These are phyloP conservation scores for Coregonus sp. DNA, from an alignment of 2,797 vertebrate species.

Conservation along the genomic window DNA sequence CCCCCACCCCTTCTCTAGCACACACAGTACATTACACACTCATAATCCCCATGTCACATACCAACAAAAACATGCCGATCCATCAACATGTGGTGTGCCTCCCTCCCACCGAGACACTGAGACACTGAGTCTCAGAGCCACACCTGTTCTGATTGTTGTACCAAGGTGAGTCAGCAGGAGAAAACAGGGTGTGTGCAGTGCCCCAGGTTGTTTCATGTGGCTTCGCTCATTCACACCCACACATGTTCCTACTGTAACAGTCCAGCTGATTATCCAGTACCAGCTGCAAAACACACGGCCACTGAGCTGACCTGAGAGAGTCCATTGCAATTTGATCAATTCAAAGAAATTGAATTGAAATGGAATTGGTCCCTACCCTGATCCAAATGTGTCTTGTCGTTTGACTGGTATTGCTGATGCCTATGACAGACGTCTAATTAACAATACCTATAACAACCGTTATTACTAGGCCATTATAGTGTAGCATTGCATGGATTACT, in stretches of 20 bases:
- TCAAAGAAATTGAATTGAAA: not conserved
- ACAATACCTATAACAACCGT: not conserved
- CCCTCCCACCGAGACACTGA: not conserved
- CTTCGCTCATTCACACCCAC: too few species aligned
- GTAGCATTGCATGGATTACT: not conserved
- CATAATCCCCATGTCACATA: not conserved
- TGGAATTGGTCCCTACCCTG: not conserved
- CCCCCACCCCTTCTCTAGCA: not conserved
- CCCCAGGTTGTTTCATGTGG: not conserved
- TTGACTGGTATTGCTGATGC: not conserved
- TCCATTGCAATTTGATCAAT: not conserved
- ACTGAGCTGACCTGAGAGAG: not conserved
- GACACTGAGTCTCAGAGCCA: not conserved
- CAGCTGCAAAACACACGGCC: not conserved
- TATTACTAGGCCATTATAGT: not conserved
- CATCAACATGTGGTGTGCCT: not conserved
- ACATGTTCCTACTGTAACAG: not conserved
- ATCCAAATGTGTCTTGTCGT: not conserved
- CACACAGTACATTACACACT: not conserved
- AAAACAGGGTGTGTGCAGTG: constrained; percentile 1
- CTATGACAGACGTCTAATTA: not conserved
- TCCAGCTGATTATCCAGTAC: not conserved
- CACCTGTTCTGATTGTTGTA: not conserved
- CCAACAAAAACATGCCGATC: not conserved
- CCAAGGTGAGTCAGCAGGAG: not conserved